Base-by-base conservation (phyloP, 2,113 vertebrate species). In the Muscicapa adusta region DNA sequence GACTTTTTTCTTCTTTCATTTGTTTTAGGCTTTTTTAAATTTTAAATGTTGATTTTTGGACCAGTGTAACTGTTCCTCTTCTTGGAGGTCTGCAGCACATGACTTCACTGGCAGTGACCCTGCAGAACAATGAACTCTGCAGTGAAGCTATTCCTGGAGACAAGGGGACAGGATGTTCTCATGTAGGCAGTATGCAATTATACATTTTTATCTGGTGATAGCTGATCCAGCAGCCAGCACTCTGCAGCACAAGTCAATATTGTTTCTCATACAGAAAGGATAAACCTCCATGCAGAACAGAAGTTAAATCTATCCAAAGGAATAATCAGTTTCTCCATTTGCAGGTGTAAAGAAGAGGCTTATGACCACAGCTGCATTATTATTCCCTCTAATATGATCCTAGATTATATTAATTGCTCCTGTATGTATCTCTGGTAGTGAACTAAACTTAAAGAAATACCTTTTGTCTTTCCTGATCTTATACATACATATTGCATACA, bases 71-170 rank as follows among this genome's bases (percentile, higher is more conserved):
- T 38, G 14, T 43, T 82, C 22, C 66, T 61, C 42, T 94, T 85
- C 89, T 94, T 89, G 89, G 87, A 94, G 74, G 66, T 95, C 84
- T 6, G 1, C 14, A 85, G 71, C 43, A 23, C 38, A 65, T 65
- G 70, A 61, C 45, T 91, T 79, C 71, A 34, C 73, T 88, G 89
- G 36, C 62, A 93, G 57, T 78, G 86, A 91, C 61, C 50, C 73
- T 58, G 48, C 24, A 85, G 70, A 91, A 79, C 91, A 91, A 89
- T 72, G 70, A 78, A 62, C 33, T 93, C 73, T 50, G 65, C 31
- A 87, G 47, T 36, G 23, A 76, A 95, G 81, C 79, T 96, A 82
- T 88, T 97, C 93, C 95, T 91, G 73, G 89, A 95, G 71, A 68
- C 3, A 0, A 72, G 56, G 74, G 2, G 0, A 83, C 94, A 95